Evolutionary conservation across 2,113 vertebrate species (phyloP), one percentile per base, ranked within the genome.

Genomic region (Phaethornis superciliosus): DNA sequence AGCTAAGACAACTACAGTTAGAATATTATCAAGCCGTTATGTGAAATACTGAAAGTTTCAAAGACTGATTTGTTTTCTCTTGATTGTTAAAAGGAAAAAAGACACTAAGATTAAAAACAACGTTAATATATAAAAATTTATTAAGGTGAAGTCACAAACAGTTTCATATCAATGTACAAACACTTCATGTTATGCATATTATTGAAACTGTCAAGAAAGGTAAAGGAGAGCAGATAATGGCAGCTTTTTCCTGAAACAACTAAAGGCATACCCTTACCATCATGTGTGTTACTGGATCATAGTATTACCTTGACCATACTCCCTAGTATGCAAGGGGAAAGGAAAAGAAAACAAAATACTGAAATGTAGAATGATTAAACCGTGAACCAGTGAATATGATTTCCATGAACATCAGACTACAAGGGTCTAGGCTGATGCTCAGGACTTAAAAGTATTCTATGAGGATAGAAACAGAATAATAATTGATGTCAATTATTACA

Each of bases 91-190:
- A 26, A 26, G 56, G 79, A 89, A 85, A 88, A 54, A 85, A 51
- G 16, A 87, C 20, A 47, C 3, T 81, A 81, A 84, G 56, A 80
- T 77, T 69, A 86, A 86, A 47, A 90, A 70, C 37, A 75, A 54
- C 46, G 75, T 86, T 95, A 96, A 89, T 94, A 95, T 95, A 96
- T 68, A 94, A 97, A 95, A 96, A 93, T 96, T 97, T 97, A 96
- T 97, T 97, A 86, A 94, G 92, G 93, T 94, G 95, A 94, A 90
- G 37, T 93, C 95, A 96, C 95, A 96, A 96, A 96, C 93, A 93
- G 44, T 93, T 88, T 88, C 47, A 56, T 78, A 95, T 54, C 85
- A 84, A 95, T 88, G 95, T 97, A 97, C 96, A 96, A 95, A 96
- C 93, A 95, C n/a, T 81, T 94, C 40, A 88, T 91, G 88, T 93